Evolutionary conservation across 2,888 invertebrate genomes (phyloP), one percentile per base, ranked within the genome.

Genomic region (Pristionchus exspectatus): DNA sequence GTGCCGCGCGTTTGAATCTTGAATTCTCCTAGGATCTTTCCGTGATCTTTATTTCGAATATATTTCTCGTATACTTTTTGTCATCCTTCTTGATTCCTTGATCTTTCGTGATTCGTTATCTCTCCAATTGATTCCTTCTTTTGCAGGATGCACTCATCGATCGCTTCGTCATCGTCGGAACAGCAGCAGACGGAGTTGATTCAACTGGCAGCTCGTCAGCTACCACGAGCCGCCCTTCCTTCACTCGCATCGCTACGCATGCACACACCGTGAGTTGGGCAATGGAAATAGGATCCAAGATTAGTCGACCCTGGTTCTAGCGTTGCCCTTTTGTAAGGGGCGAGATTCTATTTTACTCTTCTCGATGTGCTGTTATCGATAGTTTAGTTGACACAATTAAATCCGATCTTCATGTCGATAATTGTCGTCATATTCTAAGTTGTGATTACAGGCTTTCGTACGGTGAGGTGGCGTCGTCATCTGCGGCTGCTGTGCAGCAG

Each of bases 161-260:
- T 54, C 44, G 81, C 81, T 59, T 77, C 50, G 14, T 24, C 38
- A 9, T 81, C 54, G 24, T 81, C 81, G 50, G 81, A 81, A 16
- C 38, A n/a, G 81, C 81, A 50, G 54, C 81, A 50, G 50, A 4
- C 14, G 50, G 14, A 50, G 81, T 12, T 16, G 81, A 50, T 54
- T 18, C 81, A 54, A 21, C 27, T 27, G n/a, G 50, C 50, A 14
- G 50, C 27, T 24, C 44, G 77, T n/a, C 38, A 30, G 14, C 38
- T 10, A 3, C 38, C 74, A 30, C 44, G 77, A 18, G 7, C 50
- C n/a, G 81, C 81, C 81, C 50, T 81, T 14, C 81, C 81, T 7
- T 81, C 81, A n/a, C 81, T 81, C 81, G 50, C 81, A 12, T 50
- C 50, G n/a, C 33, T 81, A 12, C 81, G 81, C 81, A 81, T 81